phyloP scores from a whole-genome alignment of 2,113 vertebrate species.

The Panurus biarmicus region DNA sequence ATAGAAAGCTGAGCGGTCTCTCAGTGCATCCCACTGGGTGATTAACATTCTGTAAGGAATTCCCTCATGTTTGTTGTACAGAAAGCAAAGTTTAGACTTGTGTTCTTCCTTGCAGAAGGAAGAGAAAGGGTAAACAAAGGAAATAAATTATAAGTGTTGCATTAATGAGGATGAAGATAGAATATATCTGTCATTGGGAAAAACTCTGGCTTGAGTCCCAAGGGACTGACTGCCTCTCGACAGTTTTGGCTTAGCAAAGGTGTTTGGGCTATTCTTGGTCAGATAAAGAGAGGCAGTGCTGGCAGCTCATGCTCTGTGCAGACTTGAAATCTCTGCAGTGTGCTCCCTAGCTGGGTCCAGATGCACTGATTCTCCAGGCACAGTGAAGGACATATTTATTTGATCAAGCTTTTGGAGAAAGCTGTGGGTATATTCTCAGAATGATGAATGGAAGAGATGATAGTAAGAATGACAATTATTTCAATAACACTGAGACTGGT shows the following conservation, averaged over 20 bases:
- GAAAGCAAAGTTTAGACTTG: constrained; percentile 1
- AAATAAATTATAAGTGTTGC: constrained; percentile 3
- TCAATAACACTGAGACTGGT: background rate
- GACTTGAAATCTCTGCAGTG: background rate
- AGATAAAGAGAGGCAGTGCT: background rate
- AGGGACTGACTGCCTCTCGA: background rate
- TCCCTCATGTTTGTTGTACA: background rate
- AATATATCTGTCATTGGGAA: constrained; percentile 25
- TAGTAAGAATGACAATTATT: background rate
- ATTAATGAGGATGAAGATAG: constrained; percentile 2
- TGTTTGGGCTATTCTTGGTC: background rate
- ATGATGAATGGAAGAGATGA: background rate
- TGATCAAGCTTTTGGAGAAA: background rate
- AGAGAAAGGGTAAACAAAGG: constrained; percentile 1
- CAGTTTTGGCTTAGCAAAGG: constrained; percentile 3
- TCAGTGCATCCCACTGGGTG: background rate
- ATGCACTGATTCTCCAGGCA: background rate
- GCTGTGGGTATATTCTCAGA: background rate
- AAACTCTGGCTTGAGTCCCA: background rate
- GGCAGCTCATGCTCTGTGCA: background rate
- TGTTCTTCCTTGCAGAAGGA: background rate
- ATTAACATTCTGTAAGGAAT: background rate
- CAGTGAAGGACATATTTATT: constrained; percentile 1
- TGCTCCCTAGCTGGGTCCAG: background rate
- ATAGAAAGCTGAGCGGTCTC: background rate